phyloP scores from a whole-genome alignment of 2,113 vertebrate genomes.

The Grammomys surdaster region DNA sequence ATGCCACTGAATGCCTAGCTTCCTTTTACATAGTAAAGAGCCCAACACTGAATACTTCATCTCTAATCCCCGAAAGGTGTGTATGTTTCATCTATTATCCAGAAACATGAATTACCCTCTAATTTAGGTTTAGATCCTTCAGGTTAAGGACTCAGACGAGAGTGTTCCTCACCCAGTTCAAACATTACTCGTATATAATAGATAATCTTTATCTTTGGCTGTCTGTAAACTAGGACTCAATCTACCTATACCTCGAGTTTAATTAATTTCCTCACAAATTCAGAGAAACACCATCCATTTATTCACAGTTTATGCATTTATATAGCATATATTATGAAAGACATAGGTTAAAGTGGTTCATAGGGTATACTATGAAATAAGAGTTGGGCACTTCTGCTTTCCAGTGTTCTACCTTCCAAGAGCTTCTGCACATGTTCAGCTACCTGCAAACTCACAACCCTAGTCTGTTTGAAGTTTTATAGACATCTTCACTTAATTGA shows the following conservation, averaged over 20 bases:
- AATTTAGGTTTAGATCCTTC: not conserved
- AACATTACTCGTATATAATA: not conserved
- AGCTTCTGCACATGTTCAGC: not conserved
- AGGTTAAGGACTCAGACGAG: not conserved
- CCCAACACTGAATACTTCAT: not conserved
- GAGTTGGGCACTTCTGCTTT: fast-evolving
- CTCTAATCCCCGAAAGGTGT: not conserved
- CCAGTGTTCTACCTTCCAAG: too few species aligned
- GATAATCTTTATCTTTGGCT: not conserved
- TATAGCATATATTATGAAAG: not conserved
- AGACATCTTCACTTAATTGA: not conserved
- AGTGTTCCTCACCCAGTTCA: not conserved
- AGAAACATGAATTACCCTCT: not conserved
- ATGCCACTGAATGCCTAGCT: not conserved
- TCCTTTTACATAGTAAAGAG: not conserved
- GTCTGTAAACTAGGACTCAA: not conserved
- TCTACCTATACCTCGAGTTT: not conserved
- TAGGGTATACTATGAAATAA: not conserved
- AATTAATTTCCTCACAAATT: not conserved
- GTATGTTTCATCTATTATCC: not conserved
- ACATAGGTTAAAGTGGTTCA: not conserved
- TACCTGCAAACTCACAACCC: not conserved
- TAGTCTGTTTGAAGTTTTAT: not conserved
- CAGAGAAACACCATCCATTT: not conserved
- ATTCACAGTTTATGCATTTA: not conserved